A percentile compares a stretch with the other conserved stretches of the same genome.
phyloP scores from a whole-genome alignment of 1,140 invertebrate species.

The Ridgeia piscesae region DNA sequence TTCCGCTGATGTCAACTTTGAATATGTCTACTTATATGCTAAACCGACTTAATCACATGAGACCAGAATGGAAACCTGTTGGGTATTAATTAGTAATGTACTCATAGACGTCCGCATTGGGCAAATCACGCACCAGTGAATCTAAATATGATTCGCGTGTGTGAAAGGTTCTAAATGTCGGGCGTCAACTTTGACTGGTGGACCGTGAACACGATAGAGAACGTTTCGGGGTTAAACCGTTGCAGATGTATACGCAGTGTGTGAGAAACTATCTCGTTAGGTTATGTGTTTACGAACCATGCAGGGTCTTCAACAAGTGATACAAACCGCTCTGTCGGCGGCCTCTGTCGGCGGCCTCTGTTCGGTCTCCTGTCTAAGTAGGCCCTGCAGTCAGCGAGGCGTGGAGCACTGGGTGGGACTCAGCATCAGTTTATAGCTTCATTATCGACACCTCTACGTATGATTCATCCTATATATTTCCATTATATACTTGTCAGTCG shows the following conservation, averaged over 20 bases:
- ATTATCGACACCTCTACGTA: no score
- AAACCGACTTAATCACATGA: not conserved
- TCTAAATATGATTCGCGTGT: not conserved
- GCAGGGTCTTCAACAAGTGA: not conserved
- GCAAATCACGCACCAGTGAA: not conserved
- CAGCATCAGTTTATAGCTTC: no score
- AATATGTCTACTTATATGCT: not conserved
- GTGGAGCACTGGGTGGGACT: no score
- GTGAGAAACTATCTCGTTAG: not conserved
- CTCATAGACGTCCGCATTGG: not conserved
- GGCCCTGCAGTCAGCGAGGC: no score
- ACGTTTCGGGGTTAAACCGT: not conserved
- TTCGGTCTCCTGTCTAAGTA: not conserved
- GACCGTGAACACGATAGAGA: not conserved
- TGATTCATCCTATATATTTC: no score
- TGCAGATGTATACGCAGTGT: not conserved
- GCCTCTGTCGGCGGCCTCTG: not conserved
- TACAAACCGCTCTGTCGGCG: not conserved
- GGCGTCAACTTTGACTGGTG: not conserved
- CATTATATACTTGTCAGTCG: no score
- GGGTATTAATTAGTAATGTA: not conserved
- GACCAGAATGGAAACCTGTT: not conserved
- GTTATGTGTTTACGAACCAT: not conserved
- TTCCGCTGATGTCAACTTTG: not conserved
- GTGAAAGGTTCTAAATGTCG: no score